Evolutionary conservation across 2,113 vertebrate species (phyloP).

Genomic region (Micromys minutus): DNA sequence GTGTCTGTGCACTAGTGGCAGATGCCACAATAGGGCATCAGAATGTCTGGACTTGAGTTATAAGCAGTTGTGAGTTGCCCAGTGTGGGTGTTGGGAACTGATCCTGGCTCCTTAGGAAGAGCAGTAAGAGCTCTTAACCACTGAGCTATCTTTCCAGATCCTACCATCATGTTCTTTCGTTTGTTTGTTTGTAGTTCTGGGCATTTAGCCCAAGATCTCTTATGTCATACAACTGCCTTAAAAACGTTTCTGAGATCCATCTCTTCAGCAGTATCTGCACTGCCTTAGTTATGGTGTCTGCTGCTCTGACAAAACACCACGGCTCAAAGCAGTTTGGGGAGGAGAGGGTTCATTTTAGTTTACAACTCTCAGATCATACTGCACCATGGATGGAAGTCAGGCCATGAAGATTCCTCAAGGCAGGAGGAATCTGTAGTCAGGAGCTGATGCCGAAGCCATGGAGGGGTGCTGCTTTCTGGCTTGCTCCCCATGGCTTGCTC

Average conservation of each 20-base stretch:
- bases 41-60: neutral
- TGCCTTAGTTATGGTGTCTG: neutral
- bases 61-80: too few relatives aligned
- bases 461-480: neutral
- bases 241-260: neutral
- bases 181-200: neutral
- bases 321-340: neutral
- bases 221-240: too few relatives aligned
- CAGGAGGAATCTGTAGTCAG: neutral
- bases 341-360: neutral
- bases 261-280: neutral
- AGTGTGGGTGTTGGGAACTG: neutral
- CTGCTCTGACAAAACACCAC: neutral
- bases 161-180: neutral
- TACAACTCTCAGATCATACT: neutral
- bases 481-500: neutral
- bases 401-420: neutral
- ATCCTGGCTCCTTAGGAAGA: neutral
- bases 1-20: too few relatives aligned
- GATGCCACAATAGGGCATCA: neutral
- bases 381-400: too few relatives aligned
- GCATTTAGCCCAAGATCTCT: neutral
- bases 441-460: neutral
- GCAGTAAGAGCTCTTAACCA: neutral
- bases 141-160: neutral